Evolutionary conservation across 2,797 vertebrate species (phyloP), one percentile per base, ranked within the genome.

Genomic region (Sebastes itinus): DNA sequence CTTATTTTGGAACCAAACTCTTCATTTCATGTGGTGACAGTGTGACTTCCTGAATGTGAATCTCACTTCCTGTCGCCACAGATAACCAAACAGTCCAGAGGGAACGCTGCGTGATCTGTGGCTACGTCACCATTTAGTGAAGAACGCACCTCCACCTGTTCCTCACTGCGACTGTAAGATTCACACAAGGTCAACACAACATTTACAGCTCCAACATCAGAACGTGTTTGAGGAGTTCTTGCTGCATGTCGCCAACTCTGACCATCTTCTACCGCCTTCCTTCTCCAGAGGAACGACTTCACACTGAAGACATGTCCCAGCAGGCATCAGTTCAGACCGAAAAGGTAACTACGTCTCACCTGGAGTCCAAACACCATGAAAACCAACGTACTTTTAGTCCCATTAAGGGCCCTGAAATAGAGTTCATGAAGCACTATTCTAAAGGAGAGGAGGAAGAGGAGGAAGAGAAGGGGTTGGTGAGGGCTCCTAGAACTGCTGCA

Each of bases 401-500:
- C 33, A 33, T 8, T 55, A 20, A 14, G 30, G 59, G 54, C 3
- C 14, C 8, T n/a, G 54, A 23, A 60, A 68, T 4, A 3, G 28
- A 72, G 77, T 70, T 79, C 32, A 38, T 52, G 33, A 75, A 66
- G 70, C 59, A 14, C 11, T 30, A 8, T 4, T 14, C 7, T 13
- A 10, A 12, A 25, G 18, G 10, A 33, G 16, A 20, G 27, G 14
- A 56, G 8, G 11, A 42, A 3, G 27, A 22, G 12, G 54, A 54
- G 30, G 25, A 23, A 10, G 11, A 12, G 30, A 62, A 33, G 1
- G 18, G 1, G 25, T 5, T 38, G 35, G 35, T 38, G 49, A 18
- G 13, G 20, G 1, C 4, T 20, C 82, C 96, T 89, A 99, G 80
- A 99, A 98, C 89, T 98, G 97, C 95, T 99, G 99, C 59, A 97